These are phyloP conservation scores for Pemphigus obesinymphae DNA, from an alignment of 1,140 invertebrate species.

Conservation along the genomic window DNA sequence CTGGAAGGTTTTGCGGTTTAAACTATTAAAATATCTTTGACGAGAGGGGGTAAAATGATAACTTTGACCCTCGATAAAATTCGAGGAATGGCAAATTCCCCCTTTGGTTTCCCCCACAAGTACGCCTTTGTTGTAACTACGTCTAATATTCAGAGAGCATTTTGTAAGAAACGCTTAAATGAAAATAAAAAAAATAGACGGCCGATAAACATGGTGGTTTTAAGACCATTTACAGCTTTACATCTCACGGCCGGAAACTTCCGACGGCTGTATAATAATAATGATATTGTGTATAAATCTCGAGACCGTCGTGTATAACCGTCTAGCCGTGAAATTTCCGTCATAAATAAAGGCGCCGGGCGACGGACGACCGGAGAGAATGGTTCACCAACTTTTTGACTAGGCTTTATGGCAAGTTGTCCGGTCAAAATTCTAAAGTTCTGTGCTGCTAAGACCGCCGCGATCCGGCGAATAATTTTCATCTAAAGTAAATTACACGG, in stretches of 20 bases:
- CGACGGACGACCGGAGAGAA: background rate
- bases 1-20: no score
- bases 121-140: background rate
- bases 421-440: background rate
- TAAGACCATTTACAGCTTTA: conserved; percentile 22
- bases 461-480: background rate
- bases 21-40: no score
- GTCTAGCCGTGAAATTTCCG: background rate
- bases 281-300: conserved; percentile 23
- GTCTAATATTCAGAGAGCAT: background rate
- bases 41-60: no score
- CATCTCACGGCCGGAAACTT: conserved; percentile 18
- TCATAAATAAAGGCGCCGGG: conserved; percentile 17
- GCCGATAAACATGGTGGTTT: background rate
- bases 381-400: conserved; percentile 26
- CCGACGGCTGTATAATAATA: background rate
- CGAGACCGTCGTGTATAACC: background rate
- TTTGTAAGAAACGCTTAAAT: background rate
- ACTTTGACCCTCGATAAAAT: no score
- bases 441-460: background rate
- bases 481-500: background rate
- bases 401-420: conserved; percentile 1
- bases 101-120: no score
- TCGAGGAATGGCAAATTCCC: no score
- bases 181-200: conserved; percentile 17